Percentiles rank a stretch among this genome's conserved stretches.
Evolutionary conservation across 2,113 vertebrate species (phyloP).

Genomic region (Psettodes erumei): DNA sequence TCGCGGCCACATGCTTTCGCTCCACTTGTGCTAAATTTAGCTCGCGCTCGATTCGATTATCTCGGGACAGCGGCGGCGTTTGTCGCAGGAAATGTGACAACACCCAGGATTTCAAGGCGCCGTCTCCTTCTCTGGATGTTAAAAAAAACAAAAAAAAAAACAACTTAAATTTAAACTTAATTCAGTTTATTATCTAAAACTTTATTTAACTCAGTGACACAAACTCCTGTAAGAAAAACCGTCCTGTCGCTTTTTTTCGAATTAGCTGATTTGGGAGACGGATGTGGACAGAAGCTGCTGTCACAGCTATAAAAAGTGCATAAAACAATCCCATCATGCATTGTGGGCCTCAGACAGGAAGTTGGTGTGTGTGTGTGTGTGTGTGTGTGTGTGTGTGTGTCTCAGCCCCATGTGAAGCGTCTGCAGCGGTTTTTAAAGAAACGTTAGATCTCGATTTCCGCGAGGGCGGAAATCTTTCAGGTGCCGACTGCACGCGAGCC

Average conservation of each 20-base stretch:
- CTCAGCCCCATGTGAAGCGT: constrained; percentile 1
- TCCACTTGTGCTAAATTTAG: constrained; percentile 65
- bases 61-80: constrained; percentile 37
- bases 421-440: constrained; percentile 33
- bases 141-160: too few relatives aligned
- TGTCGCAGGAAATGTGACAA: constrained; percentile 17
- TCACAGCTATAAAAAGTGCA: neutral
- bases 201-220: too few relatives aligned
- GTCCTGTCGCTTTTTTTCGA: too few relatives aligned
- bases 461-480: constrained; percentile 13
- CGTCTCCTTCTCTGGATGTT: too few relatives aligned
- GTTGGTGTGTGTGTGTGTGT: too few relatives aligned
- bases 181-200: too few relatives aligned
- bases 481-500: constrained; percentile 19
- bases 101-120: too few relatives aligned
- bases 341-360: constrained; percentile 12
- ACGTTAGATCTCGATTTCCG: constrained; percentile 14
- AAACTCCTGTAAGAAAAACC: too few relatives aligned
- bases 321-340: neutral
- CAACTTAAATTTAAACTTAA: too few relatives aligned
- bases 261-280: too few relatives aligned
- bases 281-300: too few relatives aligned
- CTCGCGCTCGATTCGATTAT: constrained; percentile 51
- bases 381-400: too few relatives aligned
- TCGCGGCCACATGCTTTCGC: constrained; percentile 57